Evolutionary conservation across 1,140 invertebrate species (phyloP).

Genomic region (Ostrea edulis): DNA sequence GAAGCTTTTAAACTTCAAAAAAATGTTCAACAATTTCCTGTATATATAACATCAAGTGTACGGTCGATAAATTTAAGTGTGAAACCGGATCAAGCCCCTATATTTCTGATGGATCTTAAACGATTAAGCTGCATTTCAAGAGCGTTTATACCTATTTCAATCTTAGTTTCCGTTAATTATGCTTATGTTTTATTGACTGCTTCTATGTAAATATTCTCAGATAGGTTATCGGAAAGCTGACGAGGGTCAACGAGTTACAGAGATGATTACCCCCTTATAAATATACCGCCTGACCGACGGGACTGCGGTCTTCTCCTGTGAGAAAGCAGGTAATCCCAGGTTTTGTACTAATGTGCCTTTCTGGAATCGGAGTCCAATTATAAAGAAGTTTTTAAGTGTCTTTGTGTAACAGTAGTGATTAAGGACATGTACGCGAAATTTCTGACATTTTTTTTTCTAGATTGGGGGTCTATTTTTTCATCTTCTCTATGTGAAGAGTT

Average conservation of each 20-base stretch:
- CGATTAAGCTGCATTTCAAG: not conserved
- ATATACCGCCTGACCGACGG: constrained; percentile 2
- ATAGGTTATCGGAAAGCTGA: not conserved
- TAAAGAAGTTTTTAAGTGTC: not conserved
- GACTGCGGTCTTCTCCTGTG: not conserved
- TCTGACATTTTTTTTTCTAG: too few species aligned
- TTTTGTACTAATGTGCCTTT: not conserved
- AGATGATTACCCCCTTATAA: not conserved
- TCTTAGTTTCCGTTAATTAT: constrained; percentile 26
- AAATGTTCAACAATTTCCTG: constrained; percentile 22
- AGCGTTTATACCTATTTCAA: constrained; percentile 23
- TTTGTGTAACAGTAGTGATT: not conserved
- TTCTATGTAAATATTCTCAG: constrained; percentile 19
- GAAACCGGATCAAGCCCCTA: not conserved
- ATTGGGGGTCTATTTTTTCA: too few species aligned
- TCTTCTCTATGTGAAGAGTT: too few species aligned
- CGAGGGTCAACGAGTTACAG: not conserved
- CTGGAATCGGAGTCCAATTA: not conserved
- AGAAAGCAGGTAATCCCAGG: constrained; percentile 29
- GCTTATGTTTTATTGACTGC: constrained; percentile 11
- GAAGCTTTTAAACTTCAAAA: not conserved
- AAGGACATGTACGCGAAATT: too few species aligned
- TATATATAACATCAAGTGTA: constrained; percentile 15
- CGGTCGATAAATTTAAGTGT: constrained; percentile 24
- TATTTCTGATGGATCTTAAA: not conserved